Base-by-base conservation (phyloP, 1,140 invertebrate species). In the Vollenhovia emeryi region DNA sequence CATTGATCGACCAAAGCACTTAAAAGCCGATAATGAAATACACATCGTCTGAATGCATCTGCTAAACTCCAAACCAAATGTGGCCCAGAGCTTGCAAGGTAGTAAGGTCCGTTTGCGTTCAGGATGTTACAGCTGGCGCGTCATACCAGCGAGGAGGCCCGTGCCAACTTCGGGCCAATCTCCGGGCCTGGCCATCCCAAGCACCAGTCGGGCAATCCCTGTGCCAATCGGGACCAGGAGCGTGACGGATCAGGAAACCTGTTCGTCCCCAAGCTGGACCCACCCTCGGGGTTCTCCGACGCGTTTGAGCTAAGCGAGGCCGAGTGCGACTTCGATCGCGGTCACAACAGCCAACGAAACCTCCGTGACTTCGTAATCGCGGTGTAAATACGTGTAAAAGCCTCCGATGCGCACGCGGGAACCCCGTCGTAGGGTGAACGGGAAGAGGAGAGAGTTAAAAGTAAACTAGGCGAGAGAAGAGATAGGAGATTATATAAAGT, bases 241-340 rank as follows among this genome's bases (percentile, higher is more conserved):
- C 93, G 93, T 92, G 93, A 95, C 92, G 93, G 94, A 95, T 92
- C 94, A 93, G 93, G 94, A 94, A 94, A 93, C 94, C 93, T 95
- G 95, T 96, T 96, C 94, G 93, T 95, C 93, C 95, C 96, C 92
- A 95, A 96, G 89, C 93, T 96, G 93, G 95, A 96, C 92, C 96
- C 96, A 92, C 96, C 96, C 91, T 94, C 95, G 89, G 94, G 95
- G 33, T 96, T 96, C 94, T 95, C 95, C 91, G 96, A 96, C 93
- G 94, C 95, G 89, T 93, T 95, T 93, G 96, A 96, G 93, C 91
- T 95, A 91, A 96, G 95, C 92, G 95, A 96, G 85, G 93, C 94
- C 59, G 95, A 95, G 90, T 95, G 93, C 91, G 95, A 95, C 90
- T 91, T 95, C 82, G 95, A 95, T 89, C 93, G 93, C 75, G 87